Evolutionary conservation across 1,140 invertebrate genomes (phyloP), one percentile per base, ranked within the genome.

Genomic region (Bombus pyrosoma): DNA sequence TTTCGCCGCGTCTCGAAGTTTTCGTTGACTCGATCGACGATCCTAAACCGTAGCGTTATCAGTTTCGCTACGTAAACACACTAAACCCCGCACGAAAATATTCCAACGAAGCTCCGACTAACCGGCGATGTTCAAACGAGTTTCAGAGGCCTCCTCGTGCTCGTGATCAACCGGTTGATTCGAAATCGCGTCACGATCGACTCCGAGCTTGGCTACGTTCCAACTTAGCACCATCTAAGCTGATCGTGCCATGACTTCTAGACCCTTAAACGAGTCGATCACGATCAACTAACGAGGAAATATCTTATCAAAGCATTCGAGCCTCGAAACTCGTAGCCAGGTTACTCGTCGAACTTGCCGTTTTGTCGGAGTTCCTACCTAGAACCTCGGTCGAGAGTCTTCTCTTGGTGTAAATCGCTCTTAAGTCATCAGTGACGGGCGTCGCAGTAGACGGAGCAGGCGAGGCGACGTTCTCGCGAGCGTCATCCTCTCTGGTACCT

Each of bases 311-410:
- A 47, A 28, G 41, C 1, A 39, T 28, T 28, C 34, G 34, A 59
- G 12, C n/a, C 25, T 32, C 25, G n/a, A 81, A 25, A 62, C 80
- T 73, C 69, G 80, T 62, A 25, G 47, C 41, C 32, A 3, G 47
- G 41, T 25, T 9, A 10, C 18, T 37, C 74, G 74, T 39, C n/a
- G 12, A 73, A 32, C 39, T 43, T 15, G 47, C 5, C 34, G 53
- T 28, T 39, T 39, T 22, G 22, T 25, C 64, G n/a, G 25, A 28
- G 69, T 62, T 74, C 66, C 79, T 94, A 95, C 97, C 98, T 93
- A 97, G 95, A 92, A 97, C 97, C 95, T 98, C 98, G 83, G 98
- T 98, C 88, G 97, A 97, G 87, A 98, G 95, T 89, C 97, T 96
- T 91, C 98, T 97, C 93, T 97, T 98, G 81, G 97, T 98, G 91